These are phyloP conservation scores for Setipinna tenuifilis DNA, from an alignment of 2,797 vertebrate genomes.

Conservation along the genomic window DNA sequence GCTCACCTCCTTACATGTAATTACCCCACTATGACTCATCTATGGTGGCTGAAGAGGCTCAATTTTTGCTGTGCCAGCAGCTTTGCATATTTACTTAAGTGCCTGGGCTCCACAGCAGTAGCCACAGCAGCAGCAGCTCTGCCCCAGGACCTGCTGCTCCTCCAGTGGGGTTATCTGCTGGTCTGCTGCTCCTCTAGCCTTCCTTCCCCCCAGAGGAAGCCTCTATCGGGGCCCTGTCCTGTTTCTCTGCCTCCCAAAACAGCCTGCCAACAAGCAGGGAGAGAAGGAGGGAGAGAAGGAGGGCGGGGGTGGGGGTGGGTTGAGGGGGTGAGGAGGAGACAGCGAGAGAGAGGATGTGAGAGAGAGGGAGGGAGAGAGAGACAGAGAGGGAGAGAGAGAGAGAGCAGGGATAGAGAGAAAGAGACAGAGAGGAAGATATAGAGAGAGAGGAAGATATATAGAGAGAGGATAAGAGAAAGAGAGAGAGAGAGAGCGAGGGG, in stretches of 20 bases:
- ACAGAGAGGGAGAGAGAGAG: neutral
- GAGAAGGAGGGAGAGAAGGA: neutral
- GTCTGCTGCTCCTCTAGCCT: neutral
- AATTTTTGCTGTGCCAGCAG: neutral
- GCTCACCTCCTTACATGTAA: neutral
- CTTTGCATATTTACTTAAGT: neutral
- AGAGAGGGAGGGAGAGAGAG: neutral
- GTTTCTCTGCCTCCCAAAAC: neutral
- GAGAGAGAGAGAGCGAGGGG: neutral
- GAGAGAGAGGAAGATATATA: neutral
- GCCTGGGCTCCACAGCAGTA: neutral
- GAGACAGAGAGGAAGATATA: neutral
- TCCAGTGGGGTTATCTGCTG: neutral
- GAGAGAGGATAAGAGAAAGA: neutral
- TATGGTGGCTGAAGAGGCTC: conserved; percentile 6
- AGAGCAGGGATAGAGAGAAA: too few species aligned
- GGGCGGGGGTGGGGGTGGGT: neutral
- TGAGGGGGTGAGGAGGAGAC: neutral
- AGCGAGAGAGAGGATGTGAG: neutral
- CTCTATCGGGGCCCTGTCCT: neutral
- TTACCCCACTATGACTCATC: neutral
- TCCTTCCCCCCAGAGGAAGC: conserved; percentile 1
- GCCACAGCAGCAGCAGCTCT: neutral
- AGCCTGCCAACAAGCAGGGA: neutral
- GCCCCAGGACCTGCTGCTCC: neutral